phyloP scores from a whole-genome alignment of 1,140 invertebrate species.

The Harpegnathos saltator region DNA sequence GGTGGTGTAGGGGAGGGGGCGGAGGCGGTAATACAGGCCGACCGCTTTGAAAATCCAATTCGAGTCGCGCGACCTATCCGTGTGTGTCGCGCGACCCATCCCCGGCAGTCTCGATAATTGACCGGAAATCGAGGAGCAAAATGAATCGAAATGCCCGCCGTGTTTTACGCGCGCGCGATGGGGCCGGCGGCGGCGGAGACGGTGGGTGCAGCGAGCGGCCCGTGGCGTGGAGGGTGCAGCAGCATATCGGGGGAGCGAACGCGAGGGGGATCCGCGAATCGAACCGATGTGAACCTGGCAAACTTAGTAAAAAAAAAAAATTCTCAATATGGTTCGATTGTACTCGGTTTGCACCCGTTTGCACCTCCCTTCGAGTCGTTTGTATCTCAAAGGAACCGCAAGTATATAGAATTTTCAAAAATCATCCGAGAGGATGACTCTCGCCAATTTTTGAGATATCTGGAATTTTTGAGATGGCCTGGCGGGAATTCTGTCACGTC shows the following conservation, averaged over 20 bases:
- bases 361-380: no score
- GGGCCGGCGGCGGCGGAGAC: no score
- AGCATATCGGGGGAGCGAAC: slow-evolving; percentile 5
- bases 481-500: no score
- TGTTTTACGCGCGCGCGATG: slow-evolving; percentile 23
- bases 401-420: no score
- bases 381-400: no score
- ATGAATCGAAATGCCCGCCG: slow-evolving; percentile 61
- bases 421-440: no score
- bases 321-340: no score
- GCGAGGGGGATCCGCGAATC: neutral
- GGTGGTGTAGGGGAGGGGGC: neutral
- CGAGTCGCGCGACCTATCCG: slow-evolving; percentile 49
- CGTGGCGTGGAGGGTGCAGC: slow-evolving; percentile 1
- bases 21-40: slow-evolving; percentile 33
- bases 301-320: no score
- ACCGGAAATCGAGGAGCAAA: slow-evolving; percentile 74
- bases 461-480: no score
- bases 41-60: slow-evolving; percentile 71
- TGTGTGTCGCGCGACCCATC: slow-evolving; percentile 49
- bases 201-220: neutral
- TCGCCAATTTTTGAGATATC: no score
- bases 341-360: no score
- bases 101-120: slow-evolving; percentile 68
- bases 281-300: no score